Base-by-base conservation (phyloP, 1,140 invertebrate genomes). In the Aporrectodea caliginosa region DNA sequence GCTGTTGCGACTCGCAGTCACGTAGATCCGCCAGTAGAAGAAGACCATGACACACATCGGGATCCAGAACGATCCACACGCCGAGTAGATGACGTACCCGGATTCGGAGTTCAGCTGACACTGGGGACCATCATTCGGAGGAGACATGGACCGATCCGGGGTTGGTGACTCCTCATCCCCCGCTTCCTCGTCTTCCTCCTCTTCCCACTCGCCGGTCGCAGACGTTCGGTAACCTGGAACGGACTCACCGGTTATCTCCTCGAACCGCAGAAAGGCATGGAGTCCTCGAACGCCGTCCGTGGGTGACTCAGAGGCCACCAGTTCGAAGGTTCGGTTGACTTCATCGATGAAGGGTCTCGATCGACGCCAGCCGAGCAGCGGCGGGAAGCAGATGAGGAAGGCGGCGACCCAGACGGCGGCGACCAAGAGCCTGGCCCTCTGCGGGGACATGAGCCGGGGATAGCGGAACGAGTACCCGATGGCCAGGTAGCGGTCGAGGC, bases 311-410 rank as follows among this genome's bases (percentile, higher is more conserved):
- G 58, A 58, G 79, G 43, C 77, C 33, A 43, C 78, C 92, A 89
- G n/a, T 2, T n/a, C 35, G 34, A 6, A 31, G 22, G 71, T 35
- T 27, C 68, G 83, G 71, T 22, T n/a, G 71, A 2, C 72, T 22
- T 76, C 16, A 2, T 31, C 68, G 33, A 74, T n/a, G 30, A 30
- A 71, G 43, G 1, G 31, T 32, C 6, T 43, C 43, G 35, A 78
- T 92, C 93, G 93, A 85, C 84, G 94, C 97, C 96, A 98, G 0
- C 97, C 97, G 31, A 98, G 90, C n/a, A 99, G 90, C 12, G 97
- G 97, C 1, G 97, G 97, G 84, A 99, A 95, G 87, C 95, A 98
- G 78, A 99, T 96, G n/a, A 98, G 90, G n/a, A 93, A 95, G 0
- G 95, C 97, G 84, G 98, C 91, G 22, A 96, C 90, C 97, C 97